phyloP scores from a whole-genome alignment of 2,888 invertebrate species.

The Himalopsyche kuldschensis region DNA sequence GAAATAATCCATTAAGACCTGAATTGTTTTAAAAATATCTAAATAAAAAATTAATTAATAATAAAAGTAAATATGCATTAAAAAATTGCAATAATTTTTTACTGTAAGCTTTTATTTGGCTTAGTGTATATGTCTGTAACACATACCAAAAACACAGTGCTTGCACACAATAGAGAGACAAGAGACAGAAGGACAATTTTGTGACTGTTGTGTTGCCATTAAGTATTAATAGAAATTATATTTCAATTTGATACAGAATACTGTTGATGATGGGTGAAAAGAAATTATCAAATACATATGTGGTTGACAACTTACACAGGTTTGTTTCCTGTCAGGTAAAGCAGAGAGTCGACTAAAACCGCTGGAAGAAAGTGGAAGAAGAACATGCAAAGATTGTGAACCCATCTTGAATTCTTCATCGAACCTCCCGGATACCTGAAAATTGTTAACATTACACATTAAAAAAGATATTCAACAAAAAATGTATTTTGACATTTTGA shows the following conservation, averaged over 20 bases:
- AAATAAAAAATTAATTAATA: no score
- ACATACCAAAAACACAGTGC: no score
- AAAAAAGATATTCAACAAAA: no score
- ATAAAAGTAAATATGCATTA: no score
- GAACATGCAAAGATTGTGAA: constrained; percentile 81
- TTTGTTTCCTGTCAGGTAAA: constrained; percentile 80
- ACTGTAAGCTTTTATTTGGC: no score
- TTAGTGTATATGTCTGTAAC: no score
- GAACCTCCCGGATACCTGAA: constrained; percentile 79
- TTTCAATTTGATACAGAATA: background rate
- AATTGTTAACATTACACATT: background rate
- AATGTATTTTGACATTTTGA: background rate
- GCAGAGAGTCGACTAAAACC: constrained; percentile 75
- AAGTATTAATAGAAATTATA: background rate
- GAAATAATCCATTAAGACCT: no score
- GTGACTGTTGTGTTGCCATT: no score
- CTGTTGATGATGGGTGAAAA: background rate
- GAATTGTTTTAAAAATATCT: no score
- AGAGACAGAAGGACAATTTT: no score
- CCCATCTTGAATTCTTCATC: constrained; percentile 75
- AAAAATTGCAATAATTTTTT: no score
- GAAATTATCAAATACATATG: background rate
- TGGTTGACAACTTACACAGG: constrained; percentile 71
- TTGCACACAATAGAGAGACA: no score
- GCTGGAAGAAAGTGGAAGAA: constrained; percentile 93